Conservation (phyloP, 1,140 invertebrate genomes). For the Drosophila oshimai region DNA sequence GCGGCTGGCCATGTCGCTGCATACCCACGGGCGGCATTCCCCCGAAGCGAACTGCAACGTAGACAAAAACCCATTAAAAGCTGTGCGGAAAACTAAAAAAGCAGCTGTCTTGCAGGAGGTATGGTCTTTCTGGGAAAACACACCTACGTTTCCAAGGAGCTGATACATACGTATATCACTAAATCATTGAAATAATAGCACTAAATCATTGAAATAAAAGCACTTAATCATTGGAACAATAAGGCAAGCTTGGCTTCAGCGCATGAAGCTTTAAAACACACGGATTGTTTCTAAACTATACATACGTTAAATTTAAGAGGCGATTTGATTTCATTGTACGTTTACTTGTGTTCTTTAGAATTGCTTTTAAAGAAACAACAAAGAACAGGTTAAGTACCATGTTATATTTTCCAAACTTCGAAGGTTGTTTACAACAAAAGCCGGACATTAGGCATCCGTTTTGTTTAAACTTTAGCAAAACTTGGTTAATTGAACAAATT, state of each 20-base stretch:
- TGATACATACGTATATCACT: slow-evolving; percentile 13
- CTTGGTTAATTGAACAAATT: too few relatives aligned
- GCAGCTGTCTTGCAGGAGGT: not conserved
- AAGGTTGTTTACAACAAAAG: too few relatives aligned
- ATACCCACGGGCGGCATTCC: slow-evolving; percentile 76
- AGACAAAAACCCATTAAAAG: slow-evolving; percentile 11
- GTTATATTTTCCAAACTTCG: too few relatives aligned
- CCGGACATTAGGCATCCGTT: too few relatives aligned
- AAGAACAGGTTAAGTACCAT: too few relatives aligned
- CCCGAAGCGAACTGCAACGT: slow-evolving; percentile 71
- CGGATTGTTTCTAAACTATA: too few relatives aligned
- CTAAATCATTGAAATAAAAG: not conserved
- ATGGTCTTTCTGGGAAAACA: not conserved
- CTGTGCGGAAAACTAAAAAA: not conserved
- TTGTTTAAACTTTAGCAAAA: too few relatives aligned
- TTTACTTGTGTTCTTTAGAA: too few relatives aligned
- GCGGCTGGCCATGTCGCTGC: slow-evolving; percentile 80
- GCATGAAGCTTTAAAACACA: not conserved
- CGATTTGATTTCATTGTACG: too few relatives aligned
- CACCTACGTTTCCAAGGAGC: not conserved
- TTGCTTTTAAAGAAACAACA: too few relatives aligned
- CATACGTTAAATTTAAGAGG: too few relatives aligned
- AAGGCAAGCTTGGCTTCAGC: not conserved
- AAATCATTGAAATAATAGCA: not conserved
- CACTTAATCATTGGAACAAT: too few relatives aligned